phyloP scores from a whole-genome alignment of 2,888 invertebrate species.

The Agriopis marginaria region DNA sequence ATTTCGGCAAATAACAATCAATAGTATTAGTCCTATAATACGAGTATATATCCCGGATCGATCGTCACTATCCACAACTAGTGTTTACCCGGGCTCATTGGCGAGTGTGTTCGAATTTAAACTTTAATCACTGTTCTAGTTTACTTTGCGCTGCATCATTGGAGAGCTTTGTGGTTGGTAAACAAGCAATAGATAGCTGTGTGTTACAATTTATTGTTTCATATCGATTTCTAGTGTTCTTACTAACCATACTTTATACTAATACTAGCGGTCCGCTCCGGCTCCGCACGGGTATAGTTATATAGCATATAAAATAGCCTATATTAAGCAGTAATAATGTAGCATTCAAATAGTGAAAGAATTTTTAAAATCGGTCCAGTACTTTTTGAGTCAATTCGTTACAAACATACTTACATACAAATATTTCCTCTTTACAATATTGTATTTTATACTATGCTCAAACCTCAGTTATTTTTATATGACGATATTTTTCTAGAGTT shows the following conservation, averaged over 20 bases:
- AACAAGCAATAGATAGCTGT: constrained; percentile 6
- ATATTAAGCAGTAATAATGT: too few relatives aligned
- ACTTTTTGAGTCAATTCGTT: too few relatives aligned
- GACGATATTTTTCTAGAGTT: too few relatives aligned
- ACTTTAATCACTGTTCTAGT: constrained; percentile 57
- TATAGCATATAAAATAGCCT: too few relatives aligned
- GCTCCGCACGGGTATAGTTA: too few relatives aligned
- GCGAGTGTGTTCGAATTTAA: constrained; percentile 51
- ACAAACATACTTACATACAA: too few relatives aligned
- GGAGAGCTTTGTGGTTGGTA: constrained; percentile 24
- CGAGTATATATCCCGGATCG: neutral
- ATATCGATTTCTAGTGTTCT: constrained; percentile 1
- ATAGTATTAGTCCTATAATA: neutral
- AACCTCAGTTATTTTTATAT: too few relatives aligned
- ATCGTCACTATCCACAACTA: constrained; percentile 9
- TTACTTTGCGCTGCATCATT: constrained; percentile 31
- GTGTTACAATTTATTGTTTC: neutral
- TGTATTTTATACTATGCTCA: too few relatives aligned
- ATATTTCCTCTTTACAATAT: too few relatives aligned
- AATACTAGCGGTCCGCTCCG: too few relatives aligned
- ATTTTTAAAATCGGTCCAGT: too few relatives aligned
- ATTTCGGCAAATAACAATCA: neutral
- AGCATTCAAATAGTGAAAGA: too few relatives aligned
- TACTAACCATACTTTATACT: neutral
- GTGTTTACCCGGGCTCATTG: constrained; percentile 48